Evolutionary conservation across 2,888 invertebrate species (phyloP).

Genomic region (Xestia rhomboidea): DNA sequence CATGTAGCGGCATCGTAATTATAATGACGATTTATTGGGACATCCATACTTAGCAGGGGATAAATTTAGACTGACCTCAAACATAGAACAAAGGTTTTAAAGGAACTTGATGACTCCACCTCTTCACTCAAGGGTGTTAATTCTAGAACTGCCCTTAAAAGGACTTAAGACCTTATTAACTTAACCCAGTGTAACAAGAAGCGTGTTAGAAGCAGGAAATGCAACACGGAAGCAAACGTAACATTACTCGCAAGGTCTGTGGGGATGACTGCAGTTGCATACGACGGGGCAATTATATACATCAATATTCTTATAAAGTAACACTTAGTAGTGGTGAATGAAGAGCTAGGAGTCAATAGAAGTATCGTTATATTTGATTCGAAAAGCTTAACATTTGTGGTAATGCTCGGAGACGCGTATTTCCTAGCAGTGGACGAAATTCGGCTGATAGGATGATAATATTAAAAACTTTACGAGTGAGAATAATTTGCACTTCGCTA

Average conservation of each 20-base stretch:
- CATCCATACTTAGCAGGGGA: neutral
- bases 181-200: conserved; percentile 24
- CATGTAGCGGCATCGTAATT: neutral
- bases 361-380: neutral
- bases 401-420: neutral
- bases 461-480: neutral
- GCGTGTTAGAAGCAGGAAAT: conserved; percentile 69
- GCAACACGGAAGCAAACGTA: conserved; percentile 70
- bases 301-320: conserved; percentile 61
- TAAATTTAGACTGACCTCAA: neutral
- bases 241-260: conserved; percentile 64
- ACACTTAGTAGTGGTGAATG: neutral
- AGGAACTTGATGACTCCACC: conserved; percentile 8
- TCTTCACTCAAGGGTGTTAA: neutral
- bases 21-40: conserved; percentile 3
- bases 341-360: conserved; percentile 36
- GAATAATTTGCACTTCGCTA: no score
- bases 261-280: conserved; percentile 61
- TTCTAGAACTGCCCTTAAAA: conserved; percentile 6
- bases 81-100: conserved; percentile 40
- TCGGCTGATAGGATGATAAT: neutral
- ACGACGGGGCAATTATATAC: conserved; percentile 45
- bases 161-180: conserved; percentile 46
- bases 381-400: neutral
- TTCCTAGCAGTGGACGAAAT: no score